Evolutionary conservation across 2,113 vertebrate genomes (phyloP).

Genomic region (Lontra canadensis): DNA sequence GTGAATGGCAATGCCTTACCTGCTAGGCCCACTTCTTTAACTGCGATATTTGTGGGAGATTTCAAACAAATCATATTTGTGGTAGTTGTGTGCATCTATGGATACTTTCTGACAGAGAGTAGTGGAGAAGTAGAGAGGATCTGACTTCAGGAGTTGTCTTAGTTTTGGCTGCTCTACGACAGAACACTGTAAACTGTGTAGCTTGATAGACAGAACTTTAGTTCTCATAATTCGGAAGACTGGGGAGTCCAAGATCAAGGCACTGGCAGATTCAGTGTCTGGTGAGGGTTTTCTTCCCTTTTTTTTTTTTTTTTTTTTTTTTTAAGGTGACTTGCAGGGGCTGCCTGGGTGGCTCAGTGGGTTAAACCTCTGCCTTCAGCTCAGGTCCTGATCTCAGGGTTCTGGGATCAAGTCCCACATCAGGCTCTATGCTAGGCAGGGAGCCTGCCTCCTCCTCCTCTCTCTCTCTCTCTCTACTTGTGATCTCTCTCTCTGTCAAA

Average conservation of each 20-base stretch:
- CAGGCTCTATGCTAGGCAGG: too few relatives aligned
- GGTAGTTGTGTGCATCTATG: not conserved
- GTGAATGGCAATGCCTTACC: not conserved
- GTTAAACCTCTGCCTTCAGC: too few relatives aligned
- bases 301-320: too few relatives aligned
- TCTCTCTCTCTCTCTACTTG: too few relatives aligned
- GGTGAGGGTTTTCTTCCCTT: not conserved
- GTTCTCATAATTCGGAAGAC: not conserved
- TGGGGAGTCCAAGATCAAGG: not conserved
- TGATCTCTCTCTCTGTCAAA: too few relatives aligned
- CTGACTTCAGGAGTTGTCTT: not conserved
- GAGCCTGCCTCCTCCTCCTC: too few relatives aligned
- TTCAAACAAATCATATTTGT: not conserved
- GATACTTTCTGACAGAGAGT: not conserved
- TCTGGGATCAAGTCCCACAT: too few relatives aligned
- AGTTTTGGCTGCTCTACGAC: not conserved
- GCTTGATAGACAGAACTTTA: not conserved
- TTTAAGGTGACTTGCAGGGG: too few relatives aligned
- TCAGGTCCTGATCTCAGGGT: too few relatives aligned
- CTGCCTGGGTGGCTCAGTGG: too few relatives aligned
- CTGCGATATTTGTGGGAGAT: not conserved
- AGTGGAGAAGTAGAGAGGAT: not conserved
- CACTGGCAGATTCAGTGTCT: not conserved
- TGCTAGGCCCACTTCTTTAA: not conserved
- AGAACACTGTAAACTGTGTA: not conserved